Conservation (phyloP, 1,140 invertebrate genomes). For the Pemphigus obesinymphae region DNA sequence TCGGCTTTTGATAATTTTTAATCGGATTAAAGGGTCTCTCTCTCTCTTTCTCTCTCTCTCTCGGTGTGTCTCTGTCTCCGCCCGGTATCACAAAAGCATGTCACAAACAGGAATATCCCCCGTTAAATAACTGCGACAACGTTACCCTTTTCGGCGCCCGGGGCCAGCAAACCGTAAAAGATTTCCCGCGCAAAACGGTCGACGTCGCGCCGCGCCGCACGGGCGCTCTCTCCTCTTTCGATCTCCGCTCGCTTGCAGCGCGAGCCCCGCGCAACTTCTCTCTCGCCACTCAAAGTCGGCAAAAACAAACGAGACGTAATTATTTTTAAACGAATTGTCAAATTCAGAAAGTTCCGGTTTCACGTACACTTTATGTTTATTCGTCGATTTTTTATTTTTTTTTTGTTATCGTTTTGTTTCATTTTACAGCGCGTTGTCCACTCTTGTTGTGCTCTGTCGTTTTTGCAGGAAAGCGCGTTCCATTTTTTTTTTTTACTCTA, state of each 20-base stretch:
- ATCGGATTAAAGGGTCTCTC: slow-evolving; percentile 35
- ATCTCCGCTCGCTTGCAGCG: neutral
- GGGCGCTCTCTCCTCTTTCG: neutral
- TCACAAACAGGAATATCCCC: slow-evolving; percentile 39
- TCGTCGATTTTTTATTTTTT: neutral
- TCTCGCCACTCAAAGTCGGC: neutral
- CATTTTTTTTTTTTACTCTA: too few species aligned
- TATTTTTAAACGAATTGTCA: slow-evolving; percentile 41
- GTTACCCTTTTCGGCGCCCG: slow-evolving; percentile 37
- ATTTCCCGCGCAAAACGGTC: slow-evolving; percentile 27
- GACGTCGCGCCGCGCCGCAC: neutral
- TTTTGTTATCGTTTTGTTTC: too few species aligned
- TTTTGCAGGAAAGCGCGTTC: too few species aligned
- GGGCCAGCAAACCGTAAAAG: slow-evolving; percentile 38
- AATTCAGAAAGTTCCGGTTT: slow-evolving; percentile 36
- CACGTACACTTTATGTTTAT: slow-evolving; percentile 1
- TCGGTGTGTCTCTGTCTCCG: too few species aligned
- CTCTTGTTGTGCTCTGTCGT: too few species aligned
- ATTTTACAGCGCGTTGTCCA: too few species aligned
- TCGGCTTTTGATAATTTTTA: slow-evolving; percentile 39
- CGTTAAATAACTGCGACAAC: slow-evolving; percentile 40
- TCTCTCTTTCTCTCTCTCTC: neutral
- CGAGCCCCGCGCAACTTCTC: neutral
- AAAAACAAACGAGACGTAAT: slow-evolving; percentile 39
- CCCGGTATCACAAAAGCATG: slow-evolving; percentile 26